Conservation (phyloP, 2,797 vertebrate species). For the Melanotaenia parkinsoni region DNA sequence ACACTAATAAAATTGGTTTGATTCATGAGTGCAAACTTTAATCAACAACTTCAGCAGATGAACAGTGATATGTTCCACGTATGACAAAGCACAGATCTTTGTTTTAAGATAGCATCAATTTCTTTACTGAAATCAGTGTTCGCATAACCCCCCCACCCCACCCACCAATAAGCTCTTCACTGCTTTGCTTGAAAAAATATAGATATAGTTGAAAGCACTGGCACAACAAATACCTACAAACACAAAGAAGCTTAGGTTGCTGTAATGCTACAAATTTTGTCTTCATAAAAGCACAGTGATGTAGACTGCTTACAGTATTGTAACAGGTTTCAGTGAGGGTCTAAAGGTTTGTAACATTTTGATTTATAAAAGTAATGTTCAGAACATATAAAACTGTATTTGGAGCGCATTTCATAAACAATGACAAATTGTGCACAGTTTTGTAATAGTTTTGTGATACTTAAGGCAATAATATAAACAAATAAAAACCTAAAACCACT, state of each 20-base stretch:
- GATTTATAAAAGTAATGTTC: constrained; percentile 72
- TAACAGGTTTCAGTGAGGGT: constrained; percentile 59
- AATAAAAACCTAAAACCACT: constrained; percentile 57
- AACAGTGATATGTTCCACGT: constrained; percentile 58
- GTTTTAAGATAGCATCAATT: background rate
- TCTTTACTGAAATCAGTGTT: constrained; percentile 18
- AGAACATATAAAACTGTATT: constrained; percentile 76
- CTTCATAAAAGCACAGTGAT: constrained; percentile 83
- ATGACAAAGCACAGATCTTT: constrained; percentile 55
- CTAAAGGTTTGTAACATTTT: constrained; percentile 59
- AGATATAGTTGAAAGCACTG: constrained; percentile 25
- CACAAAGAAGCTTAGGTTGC: constrained; percentile 57
- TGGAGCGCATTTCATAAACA: constrained; percentile 70
- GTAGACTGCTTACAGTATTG: constrained; percentile 63
- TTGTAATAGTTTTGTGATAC: constrained; percentile 74
- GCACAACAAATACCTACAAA: constrained; percentile 52
- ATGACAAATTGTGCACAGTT: constrained; percentile 70
- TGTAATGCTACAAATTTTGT: constrained; percentile 56
- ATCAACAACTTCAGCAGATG: constrained; percentile 71
- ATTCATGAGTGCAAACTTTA: constrained; percentile 80
- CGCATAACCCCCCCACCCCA: background rate
- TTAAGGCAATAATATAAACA: constrained; percentile 76
- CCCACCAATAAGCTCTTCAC: constrained; percentile 18
- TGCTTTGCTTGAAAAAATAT: constrained; percentile 49
- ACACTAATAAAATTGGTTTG: constrained; percentile 12